These are phyloP conservation scores for Mylabris sibirica DNA, from an alignment of 2,888 invertebrate species.

Conservation along the genomic window DNA sequence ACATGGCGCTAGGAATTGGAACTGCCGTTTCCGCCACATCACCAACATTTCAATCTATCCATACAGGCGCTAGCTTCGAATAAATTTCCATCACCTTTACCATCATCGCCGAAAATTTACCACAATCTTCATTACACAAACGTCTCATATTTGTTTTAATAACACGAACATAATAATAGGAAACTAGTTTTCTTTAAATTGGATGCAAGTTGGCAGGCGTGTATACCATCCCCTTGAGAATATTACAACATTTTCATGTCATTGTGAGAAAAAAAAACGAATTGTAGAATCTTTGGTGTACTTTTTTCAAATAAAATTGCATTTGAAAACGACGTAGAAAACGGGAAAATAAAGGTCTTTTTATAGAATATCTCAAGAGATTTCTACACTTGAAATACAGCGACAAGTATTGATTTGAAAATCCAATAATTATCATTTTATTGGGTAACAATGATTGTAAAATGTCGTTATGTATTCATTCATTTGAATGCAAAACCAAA, in stretches of 20 bases:
- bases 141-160: neutral
- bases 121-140: neutral
- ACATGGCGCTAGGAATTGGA: conserved; percentile 47
- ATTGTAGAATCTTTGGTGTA: neutral
- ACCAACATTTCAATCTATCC: conserved; percentile 12
- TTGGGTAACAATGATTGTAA: conserved; percentile 27
- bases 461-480: conserved; percentile 40
- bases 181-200: conserved; percentile 6
- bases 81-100: conserved; percentile 2
- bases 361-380: conserved; percentile 40
- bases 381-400: neutral
- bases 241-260: conserved; percentile 1
- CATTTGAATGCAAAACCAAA: conserved; percentile 39
- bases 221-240: neutral
- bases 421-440: conserved; percentile 21
- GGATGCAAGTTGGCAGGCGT: conserved; percentile 10
- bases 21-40: conserved; percentile 19
- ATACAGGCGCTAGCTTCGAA: neutral
- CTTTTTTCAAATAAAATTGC: neutral
- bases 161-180: neutral
- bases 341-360: conserved; percentile 35
- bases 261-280: neutral
- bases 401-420: neutral
- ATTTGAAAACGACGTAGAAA: conserved; percentile 20
- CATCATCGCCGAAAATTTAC: neutral